Base-by-base conservation (phyloP, 37 sponge, comb jelly and placozoan species). In the Beroe forskalii region DNA sequence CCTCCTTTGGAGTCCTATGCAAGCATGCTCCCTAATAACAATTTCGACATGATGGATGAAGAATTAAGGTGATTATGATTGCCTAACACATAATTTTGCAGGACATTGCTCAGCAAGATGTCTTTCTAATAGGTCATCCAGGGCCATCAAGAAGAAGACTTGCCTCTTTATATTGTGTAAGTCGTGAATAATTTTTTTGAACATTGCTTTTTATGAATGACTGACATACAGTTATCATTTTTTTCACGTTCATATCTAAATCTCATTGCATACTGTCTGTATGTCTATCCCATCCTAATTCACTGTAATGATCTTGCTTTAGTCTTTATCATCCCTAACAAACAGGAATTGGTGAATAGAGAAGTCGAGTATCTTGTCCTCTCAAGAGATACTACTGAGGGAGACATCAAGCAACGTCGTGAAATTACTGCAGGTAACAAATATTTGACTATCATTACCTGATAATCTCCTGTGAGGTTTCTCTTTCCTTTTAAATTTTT, bases 391-490 rank as follows among this genome's bases (percentile, higher is more conserved):
- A 95, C 95, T 0, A 96, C 97, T 1, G 97, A 96, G 90, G 89
- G 93, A 41, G 97, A 96, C 72, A 91, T 96, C 38, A 96, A 96
- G 92, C 97, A 96, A 62, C 90, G 97, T 61, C 94, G 95, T 61
- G 97, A 96, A 91, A 95, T 96, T 33, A 55, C 83, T 8, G 80
- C 62, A 1, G 93, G 94, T 12, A 94, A n/a, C n/a, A n/a, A n/a
- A n/a, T n/a, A n/a, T n/a, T n/a, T n/a, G n/a, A n/a, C n/a, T n/a
- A n/a, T n/a, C n/a, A n/a, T n/a, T n/a, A n/a, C 93, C 43, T 94
- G 91, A 0, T 42, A 91, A 30, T 95, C n/a, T n/a, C n/a, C n/a
- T n/a, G n/a, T n/a, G n/a, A n/a, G n/a, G n/a, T n/a, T n/a, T n/a
- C n/a, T n/a, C n/a, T n/a, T n/a, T n/a, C n/a, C n/a, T n/a, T n/a